phyloP scores from a whole-genome alignment of 2,888 invertebrate species.

The Drepana falcataria region DNA sequence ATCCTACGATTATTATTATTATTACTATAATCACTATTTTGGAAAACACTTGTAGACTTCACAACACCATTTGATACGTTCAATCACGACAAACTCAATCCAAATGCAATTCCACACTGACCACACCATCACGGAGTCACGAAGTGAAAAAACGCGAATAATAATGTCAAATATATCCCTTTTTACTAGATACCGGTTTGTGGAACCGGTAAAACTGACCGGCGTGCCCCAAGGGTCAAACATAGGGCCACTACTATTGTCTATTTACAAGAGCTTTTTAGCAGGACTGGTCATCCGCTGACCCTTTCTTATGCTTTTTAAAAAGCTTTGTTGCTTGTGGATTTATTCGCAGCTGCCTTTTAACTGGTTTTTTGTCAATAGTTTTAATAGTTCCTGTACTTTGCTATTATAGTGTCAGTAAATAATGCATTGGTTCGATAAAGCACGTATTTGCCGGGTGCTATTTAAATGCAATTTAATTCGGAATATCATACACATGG shows the following conservation, averaged over 20 bases:
- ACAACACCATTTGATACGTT: conserved; percentile 19
- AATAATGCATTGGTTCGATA: background rate
- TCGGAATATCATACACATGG: too few relatives aligned
- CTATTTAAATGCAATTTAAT: too few relatives aligned
- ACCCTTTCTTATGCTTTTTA: conserved; percentile 70
- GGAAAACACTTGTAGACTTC: conserved; percentile 6
- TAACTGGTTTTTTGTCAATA: conserved; percentile 47
- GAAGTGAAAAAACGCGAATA: conserved; percentile 43
- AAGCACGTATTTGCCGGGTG: background rate
- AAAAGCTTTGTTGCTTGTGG: conserved; percentile 42
- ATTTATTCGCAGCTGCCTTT: conserved; percentile 59
- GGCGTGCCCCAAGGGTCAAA: conserved; percentile 70
- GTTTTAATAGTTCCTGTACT: conserved; percentile 3
- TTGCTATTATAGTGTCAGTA: background rate
- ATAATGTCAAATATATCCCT: conserved; percentile 47
- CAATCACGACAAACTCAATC: conserved; percentile 35
- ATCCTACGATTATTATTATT: too few relatives aligned
- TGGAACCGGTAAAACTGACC: conserved; percentile 56
- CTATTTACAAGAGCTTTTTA: conserved; percentile 41
- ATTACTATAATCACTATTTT: background rate
- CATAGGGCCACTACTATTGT: conserved; percentile 56
- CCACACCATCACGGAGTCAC: conserved; percentile 39
- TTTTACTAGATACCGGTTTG: conserved; percentile 59
- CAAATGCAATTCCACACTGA: conserved; percentile 56
- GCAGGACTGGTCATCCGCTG: conserved; percentile 70